Evolutionary conservation across 2,113 vertebrate genomes (phyloP).

Genomic region (Butastur rufipennis): DNA sequence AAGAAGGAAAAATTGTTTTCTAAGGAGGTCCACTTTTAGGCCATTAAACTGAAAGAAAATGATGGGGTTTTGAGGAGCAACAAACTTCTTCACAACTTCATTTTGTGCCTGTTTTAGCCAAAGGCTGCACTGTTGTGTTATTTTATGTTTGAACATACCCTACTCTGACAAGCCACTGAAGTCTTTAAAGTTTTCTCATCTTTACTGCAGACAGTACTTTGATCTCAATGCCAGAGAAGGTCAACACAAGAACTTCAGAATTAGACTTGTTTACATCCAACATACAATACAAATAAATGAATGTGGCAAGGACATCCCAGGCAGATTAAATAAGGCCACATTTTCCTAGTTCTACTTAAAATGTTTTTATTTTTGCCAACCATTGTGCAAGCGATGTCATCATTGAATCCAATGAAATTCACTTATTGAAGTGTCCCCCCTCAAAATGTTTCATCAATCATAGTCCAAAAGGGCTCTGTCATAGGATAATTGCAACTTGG

Average conservation of each 20-base stretch:
- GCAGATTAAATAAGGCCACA: neutral
- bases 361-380: conserved; percentile 49
- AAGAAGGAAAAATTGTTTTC: conserved; percentile 20
- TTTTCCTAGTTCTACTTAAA: conserved; percentile 31
- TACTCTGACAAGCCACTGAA: conserved; percentile 39
- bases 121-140: conserved; percentile 25
- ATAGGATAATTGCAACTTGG: conserved; percentile 59
- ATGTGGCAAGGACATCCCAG: conserved; percentile 58
- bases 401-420: conserved; percentile 56
- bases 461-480: conserved; percentile 39
- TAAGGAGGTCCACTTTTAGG: neutral
- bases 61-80: neutral
- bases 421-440: neutral
- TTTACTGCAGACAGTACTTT: conserved; percentile 66
- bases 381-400: conserved; percentile 27
- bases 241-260: conserved; percentile 54
- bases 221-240: conserved; percentile 64
- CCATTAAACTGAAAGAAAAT: conserved; percentile 39
- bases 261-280: conserved; percentile 63
- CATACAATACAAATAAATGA: conserved; percentile 33
- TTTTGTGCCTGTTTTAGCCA: conserved; percentile 33
- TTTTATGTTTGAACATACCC: conserved; percentile 58
- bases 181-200: conserved; percentile 56
- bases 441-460: conserved; percentile 64
- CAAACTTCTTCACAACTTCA: conserved; percentile 9